A percentile compares a stretch with the other conserved stretches of the same genome.
phyloP scores from a whole-genome alignment of 30 jellyfish, hydroid and myxozoan species.

The Turritopsis rubra region DNA sequence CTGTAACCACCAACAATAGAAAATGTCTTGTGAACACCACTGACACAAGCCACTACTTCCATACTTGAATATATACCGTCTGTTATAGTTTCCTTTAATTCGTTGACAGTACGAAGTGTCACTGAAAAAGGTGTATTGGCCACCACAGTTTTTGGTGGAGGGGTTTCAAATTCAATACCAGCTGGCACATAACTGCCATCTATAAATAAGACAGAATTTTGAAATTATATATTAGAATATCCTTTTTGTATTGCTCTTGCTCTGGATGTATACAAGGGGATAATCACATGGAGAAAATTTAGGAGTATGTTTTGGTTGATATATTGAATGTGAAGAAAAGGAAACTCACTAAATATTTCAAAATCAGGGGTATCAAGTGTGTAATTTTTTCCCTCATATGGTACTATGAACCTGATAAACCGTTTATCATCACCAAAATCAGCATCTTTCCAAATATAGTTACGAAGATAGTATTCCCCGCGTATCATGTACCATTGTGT shows the following conservation, averaged over 20 bases:
- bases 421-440: constrained; percentile 15
- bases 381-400: background rate
- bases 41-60: constrained; percentile 24
- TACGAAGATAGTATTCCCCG: constrained; percentile 2
- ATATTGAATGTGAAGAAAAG: background rate
- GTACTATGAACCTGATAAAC: background rate
- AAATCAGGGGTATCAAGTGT: constrained; percentile 5
- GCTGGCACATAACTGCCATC: background rate
- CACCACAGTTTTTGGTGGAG: constrained; percentile 40
- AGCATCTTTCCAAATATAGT: background rate
- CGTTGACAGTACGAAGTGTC: constrained; percentile 13
- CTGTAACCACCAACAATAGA: constrained; percentile 24
- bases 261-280: too few species aligned
- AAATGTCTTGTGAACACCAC: constrained; percentile 14
- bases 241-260: too few species aligned
- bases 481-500: background rate
- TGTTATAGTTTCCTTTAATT: constrained; percentile 8
- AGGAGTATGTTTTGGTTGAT: too few species aligned
- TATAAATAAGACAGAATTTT: background rate
- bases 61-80: constrained; percentile 19
- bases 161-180: constrained; percentile 24
- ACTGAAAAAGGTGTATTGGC: constrained; percentile 51
- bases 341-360: background rate
- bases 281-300: too few species aligned
- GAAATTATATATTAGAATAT: too few species aligned